Conservation (phyloP, 2,113 vertebrate genomes). For the Orycteropus afer region DNA sequence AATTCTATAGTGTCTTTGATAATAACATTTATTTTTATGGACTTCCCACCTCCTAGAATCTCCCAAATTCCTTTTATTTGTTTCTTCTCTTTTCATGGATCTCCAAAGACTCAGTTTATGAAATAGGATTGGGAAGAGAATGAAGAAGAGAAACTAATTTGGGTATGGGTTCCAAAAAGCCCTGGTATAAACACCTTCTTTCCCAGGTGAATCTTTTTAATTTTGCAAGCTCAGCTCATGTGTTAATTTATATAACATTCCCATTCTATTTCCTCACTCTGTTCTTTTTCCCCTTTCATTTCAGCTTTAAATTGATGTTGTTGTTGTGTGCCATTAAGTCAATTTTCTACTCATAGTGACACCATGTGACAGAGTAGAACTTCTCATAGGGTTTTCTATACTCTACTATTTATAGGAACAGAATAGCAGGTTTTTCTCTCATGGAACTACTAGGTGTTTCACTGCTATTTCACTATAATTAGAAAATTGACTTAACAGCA, state of each 20-base stretch:
- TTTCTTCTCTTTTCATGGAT: neutral
- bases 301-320: neutral
- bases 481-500: no score
- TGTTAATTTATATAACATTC: neutral
- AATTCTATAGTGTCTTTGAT: neutral
- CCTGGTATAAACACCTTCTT: neutral
- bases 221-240: neutral
- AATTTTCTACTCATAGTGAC: no score
- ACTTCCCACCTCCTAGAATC: neutral
- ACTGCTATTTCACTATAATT: no score
- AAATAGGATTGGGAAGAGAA: constrained; percentile 1
- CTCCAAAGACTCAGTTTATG: neutral
- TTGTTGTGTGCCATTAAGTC: no score
- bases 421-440: no score
- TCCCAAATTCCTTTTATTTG: neutral
- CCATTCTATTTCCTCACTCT: neutral
- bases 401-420: no score
- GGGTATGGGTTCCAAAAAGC: neutral
- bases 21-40: neutral
- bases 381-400: no score
- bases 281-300: neutral
- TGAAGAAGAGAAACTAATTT: neutral
- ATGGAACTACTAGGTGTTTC: no score
- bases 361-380: no score
- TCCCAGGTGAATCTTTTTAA: constrained; percentile 23